Evolutionary conservation across 2,888 invertebrate genomes (phyloP), one percentile per base, ranked within the genome.

Genomic region (Empis stercorea): DNA sequence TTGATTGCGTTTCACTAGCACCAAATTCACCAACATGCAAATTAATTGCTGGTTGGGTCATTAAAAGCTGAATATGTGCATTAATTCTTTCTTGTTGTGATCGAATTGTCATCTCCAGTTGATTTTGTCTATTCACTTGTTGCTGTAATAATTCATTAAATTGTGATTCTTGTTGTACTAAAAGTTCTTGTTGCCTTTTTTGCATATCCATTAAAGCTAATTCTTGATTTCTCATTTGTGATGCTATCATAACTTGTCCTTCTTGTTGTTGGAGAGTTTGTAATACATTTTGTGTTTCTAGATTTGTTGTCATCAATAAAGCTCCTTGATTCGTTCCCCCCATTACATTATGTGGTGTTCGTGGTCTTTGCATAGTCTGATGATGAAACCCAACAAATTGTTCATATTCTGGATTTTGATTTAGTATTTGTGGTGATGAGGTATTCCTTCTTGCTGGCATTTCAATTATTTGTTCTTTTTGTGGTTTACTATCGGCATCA

Each of bases 1-100:
- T 14, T 13, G 15, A 39, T 9, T 39, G 14, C 13, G 17, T 7
- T 17, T 32, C 42, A 20, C 45, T 38, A 37, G 23, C 10, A 14
- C n/a, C n/a, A n/a, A 42, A 47, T 34, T 16, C n/a, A 23, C 20
- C 9, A 20, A 36, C 43, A 10, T 30, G 23, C 15, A 20, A 9
- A 23, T 14, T 34, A 37, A 53, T 34, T 0, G 53, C 46, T 3
- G 67, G 65, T 30, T 67, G 67, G 1, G 58, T 55, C 65, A 69
- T 62, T 51, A 70, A 52, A 3, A 68, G 49, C 37, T 70, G 66
- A 10, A 70, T 59, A 34, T 70, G 66, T 32, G 60, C 56, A 47
- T 64, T 69, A 13, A 70, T 68, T 4, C 70, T 58, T 6, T 69
- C 65, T 46, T 70, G 69, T 48, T 70, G 69, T 6, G 59, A 54